phyloP scores from a whole-genome alignment of 1,140 invertebrate species.

The Daktulosphaira vitifoliae region DNA sequence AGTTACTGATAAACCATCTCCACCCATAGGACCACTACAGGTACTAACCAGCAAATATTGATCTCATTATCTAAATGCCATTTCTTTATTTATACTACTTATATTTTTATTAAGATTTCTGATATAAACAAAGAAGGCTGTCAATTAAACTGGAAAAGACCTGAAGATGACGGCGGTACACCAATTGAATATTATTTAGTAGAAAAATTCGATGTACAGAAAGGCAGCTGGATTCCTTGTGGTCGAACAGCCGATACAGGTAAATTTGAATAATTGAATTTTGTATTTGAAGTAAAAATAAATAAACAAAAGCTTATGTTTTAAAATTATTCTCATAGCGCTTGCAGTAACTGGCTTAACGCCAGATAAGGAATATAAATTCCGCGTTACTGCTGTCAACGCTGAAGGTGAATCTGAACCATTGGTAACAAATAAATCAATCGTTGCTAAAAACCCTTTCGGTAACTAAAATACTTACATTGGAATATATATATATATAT shows the following conservation, averaged over 20 bases:
- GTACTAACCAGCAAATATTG: conserved; percentile 39
- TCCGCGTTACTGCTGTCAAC: conserved; percentile 92
- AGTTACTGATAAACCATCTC: conserved; percentile 80
- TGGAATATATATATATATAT: background rate
- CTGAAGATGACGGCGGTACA: conserved; percentile 76
- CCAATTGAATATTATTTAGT: conserved; percentile 89
- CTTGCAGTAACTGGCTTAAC: conserved; percentile 77
- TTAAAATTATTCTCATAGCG: conserved; percentile 44
- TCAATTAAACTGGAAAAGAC: conserved; percentile 88
- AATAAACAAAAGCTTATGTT: conserved; percentile 17
- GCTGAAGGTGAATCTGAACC: conserved; percentile 92
- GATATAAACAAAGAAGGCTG: conserved; percentile 90
- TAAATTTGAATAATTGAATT: conserved; percentile 51
- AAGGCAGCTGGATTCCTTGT: conserved; percentile 89
- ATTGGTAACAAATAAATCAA: conserved; percentile 71
- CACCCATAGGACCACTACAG: conserved; percentile 79
- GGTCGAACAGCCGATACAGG: conserved; percentile 70
- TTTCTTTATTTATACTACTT: background rate
- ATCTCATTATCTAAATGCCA: background rate
- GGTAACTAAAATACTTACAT: conserved; percentile 46
- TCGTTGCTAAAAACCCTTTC: conserved; percentile 93
- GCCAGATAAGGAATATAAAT: conserved; percentile 86
- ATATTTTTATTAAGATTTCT: conserved; percentile 53
- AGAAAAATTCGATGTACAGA: conserved; percentile 87
- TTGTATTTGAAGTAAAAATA: background rate